Base-by-base conservation (phyloP, 2,888 invertebrate species). In the Invenusta paracnida region DNA sequence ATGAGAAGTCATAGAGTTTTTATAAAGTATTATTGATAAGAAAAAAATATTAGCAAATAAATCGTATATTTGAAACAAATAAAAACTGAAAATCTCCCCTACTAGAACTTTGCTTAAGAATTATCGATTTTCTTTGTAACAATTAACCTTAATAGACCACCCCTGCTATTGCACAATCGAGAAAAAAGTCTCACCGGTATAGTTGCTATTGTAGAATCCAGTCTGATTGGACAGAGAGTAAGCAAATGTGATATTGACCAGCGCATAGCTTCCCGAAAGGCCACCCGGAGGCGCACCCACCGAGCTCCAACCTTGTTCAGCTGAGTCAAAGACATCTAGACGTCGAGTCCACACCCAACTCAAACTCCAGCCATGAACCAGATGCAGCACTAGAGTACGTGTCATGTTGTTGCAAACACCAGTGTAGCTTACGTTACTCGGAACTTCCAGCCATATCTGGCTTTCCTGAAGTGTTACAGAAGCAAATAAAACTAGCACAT, bases 241-340 rank as follows among this genome's bases (percentile, higher is more conserved):
- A 2, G 25, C 28, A n/a, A 84, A 27, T 5, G 27, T 25, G 28
- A 84, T 48, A n/a, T 66, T 84, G n/a, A 67, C 66, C 67, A 84
- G 28, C 11, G 84, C 73, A 73, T 84, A 84, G n/a, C 67, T 84
- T 25, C 84, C 84, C 1, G 84, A 84, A 0, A 67, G 30, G 1
- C 67, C 73, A 13, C 73, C 73, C 1, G 84, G 67, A 2, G 84
- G 84, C n/a, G 84, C 84, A 11, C 84, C 84, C 1, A 84, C 84
- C 25, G 67, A 67, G 67, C 84, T 84, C 84, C 84, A 84, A n/a
- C 84, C 84, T 1, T 67, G 27, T 17, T 84, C 84, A 1, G 27
- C 84, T 2, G 73, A 67, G n/a, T 84, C 84, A 25, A 67, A 84
- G 17, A 67, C 67, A 29, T 84, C 84, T 17, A 67, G 67, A 11